phyloP scores from a whole-genome alignment of 2,113 vertebrate species.

The Pachycephala philippinensis region DNA sequence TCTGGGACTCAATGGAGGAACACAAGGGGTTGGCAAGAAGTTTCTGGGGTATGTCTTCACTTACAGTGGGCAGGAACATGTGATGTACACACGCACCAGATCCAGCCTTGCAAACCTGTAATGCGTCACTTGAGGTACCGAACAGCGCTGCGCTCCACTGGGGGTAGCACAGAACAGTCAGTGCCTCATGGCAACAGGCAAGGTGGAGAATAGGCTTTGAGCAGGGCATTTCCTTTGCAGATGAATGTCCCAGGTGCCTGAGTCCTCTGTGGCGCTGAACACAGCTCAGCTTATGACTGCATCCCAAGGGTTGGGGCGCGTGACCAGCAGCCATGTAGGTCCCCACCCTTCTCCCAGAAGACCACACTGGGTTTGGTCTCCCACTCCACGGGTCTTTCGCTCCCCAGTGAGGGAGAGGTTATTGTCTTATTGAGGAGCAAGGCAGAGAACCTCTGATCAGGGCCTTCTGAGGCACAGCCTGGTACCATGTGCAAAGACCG shows the following conservation, averaged over 20 bases:
- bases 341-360: background rate
- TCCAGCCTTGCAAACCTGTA: background rate
- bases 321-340: background rate
- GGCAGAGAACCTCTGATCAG: background rate
- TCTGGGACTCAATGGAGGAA: background rate
- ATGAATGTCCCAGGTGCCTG: background rate
- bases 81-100: fast-evolving
- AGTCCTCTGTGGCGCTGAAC: background rate
- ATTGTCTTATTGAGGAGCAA: background rate
- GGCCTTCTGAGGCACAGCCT: background rate
- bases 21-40: background rate
- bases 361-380: background rate
- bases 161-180: background rate
- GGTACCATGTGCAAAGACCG: background rate
- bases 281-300: background rate
- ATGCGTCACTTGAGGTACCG: background rate
- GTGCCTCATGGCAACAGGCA: fast-evolving
- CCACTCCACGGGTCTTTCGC: fast-evolving
- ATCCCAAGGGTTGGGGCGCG: fast-evolving
- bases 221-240: background rate
- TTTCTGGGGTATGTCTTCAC: background rate
- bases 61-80: background rate
- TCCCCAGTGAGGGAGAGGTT: too few relatives aligned
- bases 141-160: background rate
- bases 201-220: background rate